These are phyloP conservation scores for Pristionchus arcanus DNA, from an alignment of 2,888 invertebrate species.

Conservation along the genomic window DNA sequence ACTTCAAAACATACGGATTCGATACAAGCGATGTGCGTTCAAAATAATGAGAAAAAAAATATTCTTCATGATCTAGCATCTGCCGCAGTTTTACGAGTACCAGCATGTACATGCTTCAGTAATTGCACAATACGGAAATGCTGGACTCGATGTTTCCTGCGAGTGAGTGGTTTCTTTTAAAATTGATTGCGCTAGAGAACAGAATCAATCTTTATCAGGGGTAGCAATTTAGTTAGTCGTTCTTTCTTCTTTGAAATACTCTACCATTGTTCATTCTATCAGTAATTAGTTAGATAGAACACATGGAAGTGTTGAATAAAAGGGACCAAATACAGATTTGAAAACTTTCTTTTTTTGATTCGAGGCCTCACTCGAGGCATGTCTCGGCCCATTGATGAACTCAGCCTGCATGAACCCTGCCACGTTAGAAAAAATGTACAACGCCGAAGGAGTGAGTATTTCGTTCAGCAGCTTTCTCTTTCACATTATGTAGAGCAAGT, in stretches of 20 bases:
- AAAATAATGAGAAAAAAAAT: too few relatives aligned
- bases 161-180: too few relatives aligned
- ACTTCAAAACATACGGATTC: not conserved
- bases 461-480: not conserved
- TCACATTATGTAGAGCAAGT: too few relatives aligned
- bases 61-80: not conserved
- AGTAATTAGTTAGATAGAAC: too few relatives aligned
- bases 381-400: not conserved
- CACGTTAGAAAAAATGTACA: not conserved
- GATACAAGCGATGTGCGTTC: not conserved
- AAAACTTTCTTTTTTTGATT: not conserved
- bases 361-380: not conserved
- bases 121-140: not conserved
- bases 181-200: too few relatives aligned
- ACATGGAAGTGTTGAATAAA: too few relatives aligned
- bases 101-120: not conserved
- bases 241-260: too few relatives aligned
- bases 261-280: too few relatives aligned
- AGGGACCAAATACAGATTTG: too few relatives aligned
- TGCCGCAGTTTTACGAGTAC: not conserved
- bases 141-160: not conserved
- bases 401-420: not conserved
- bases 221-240: too few relatives aligned
- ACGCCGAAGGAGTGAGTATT: not conserved
- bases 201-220: too few relatives aligned